A percentile compares a stretch with the other conserved stretches of the same genome.
Conservation (phyloP, 2,888 invertebrate species). For the Liodrosophila aerea region DNA sequence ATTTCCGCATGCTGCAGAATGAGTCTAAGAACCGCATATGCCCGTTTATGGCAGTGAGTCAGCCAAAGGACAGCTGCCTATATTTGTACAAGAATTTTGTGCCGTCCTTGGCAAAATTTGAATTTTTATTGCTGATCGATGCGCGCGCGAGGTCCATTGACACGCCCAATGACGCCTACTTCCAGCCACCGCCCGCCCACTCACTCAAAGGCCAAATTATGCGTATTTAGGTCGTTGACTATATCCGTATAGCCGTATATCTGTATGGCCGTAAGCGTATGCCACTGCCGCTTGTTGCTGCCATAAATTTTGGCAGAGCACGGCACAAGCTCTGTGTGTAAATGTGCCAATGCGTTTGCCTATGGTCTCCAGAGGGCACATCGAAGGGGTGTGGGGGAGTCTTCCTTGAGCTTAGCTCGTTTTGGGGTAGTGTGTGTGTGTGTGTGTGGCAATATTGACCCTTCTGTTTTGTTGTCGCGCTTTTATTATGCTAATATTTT, state of each 20-base stretch:
- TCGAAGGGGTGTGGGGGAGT: too few species aligned
- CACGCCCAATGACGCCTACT: constrained; percentile 45
- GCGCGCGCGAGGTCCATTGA: constrained; percentile 54
- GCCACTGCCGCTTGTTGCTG: constrained; percentile 52
- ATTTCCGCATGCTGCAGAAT: neutral
- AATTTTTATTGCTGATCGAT: constrained; percentile 80
- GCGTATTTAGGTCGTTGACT: constrained; percentile 74
- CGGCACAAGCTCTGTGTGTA: constrained; percentile 58
- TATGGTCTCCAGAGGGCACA: constrained; percentile 6
- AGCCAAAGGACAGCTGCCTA: constrained; percentile 25
- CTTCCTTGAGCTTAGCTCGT: too few species aligned
- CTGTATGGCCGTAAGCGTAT: constrained; percentile 9
- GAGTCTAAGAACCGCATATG: neutral
- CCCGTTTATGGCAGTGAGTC: constrained; percentile 3
- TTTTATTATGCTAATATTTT: constrained; percentile 79
- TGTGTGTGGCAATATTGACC: constrained; percentile 61
- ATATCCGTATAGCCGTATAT: constrained; percentile 9
- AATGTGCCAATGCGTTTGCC: constrained; percentile 71
- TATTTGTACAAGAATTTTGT: constrained; percentile 44
- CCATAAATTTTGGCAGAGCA: constrained; percentile 46
- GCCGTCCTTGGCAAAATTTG: constrained; percentile 69
- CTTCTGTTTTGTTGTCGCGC: constrained; percentile 73
- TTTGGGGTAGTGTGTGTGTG: too few species aligned
- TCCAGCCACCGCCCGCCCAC: neutral
- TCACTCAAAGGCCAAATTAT: constrained; percentile 49